Evolutionary conservation across 2,113 vertebrate genomes (phyloP), one percentile per base, ranked within the genome.

Genomic region (Athene cunicularia): DNA sequence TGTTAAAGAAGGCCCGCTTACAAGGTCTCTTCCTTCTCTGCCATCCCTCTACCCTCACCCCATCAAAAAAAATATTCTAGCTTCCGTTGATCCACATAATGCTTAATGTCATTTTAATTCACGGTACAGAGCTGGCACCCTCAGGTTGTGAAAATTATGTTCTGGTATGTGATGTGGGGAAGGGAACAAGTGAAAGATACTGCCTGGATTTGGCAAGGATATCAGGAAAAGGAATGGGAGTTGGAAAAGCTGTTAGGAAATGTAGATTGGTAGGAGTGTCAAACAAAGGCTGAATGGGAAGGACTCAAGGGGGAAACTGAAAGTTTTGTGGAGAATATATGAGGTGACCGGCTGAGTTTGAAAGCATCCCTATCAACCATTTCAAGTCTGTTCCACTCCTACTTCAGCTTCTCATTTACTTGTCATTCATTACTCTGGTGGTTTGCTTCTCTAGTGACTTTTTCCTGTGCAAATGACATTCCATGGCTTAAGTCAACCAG

Each of bases 181-280:
- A 96, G 93, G 58, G 96, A 91, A 84, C 67, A 95, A 96, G 77
- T 93, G 88, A 97, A 96, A 95, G 88, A 94, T 94, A 86, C 75
- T 87, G 86, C 53, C 79, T 96, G 77, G 63, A 81, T 96, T 97
- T 97, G 97, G 96, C 95, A 97, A 81, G 73, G 59, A 92, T 85
- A 80, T 66, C 86, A 89, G 85, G 95, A 96, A 95, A 89, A 83
- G 88, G 93, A 95, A 94, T 86, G 93, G 67, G 92, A 94, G 67
- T 96, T 95, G 88, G 80, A 95, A 96, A 96, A 96, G 92, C 95
- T 97, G 94, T 94, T 95, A 96, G 90, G 94, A 97, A 97, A 97
- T 77, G 92, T 73, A 95, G 90, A 92, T 90, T 90, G 94, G 95
- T 95, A 75, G 81, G 59, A 91, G 79, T 95, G 95, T 95, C 96